Evolutionary conservation across 2,113 vertebrate genomes (phyloP).

Genomic region (Pogona vitticeps): DNA sequence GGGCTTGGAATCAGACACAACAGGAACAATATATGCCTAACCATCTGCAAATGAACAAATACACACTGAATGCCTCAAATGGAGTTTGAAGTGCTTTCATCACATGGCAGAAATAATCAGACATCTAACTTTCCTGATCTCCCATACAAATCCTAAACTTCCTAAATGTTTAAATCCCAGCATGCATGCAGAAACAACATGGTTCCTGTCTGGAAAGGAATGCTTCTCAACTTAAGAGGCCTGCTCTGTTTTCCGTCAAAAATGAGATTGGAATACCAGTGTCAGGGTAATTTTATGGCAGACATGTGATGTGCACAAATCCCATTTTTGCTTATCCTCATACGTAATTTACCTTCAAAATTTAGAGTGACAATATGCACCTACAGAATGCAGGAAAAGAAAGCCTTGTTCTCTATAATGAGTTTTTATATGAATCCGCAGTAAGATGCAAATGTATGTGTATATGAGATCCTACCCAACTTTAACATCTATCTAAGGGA

Average conservation of each 20-base stretch:
- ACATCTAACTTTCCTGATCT: neutral
- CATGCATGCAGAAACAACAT: neutral
- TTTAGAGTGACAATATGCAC: neutral
- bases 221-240: neutral
- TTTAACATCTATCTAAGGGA: no score
- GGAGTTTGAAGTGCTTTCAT: slow-evolving; percentile 20
- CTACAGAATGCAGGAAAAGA: neutral
- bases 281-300: neutral
- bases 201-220: slow-evolving; percentile 23
- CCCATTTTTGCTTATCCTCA: slow-evolving; percentile 13
- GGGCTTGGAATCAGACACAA: slow-evolving; percentile 8
- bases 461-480: neutral
- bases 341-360: neutral
- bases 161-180: neutral
- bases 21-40: slow-evolving; percentile 10
- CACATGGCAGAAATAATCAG: neutral
- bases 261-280: neutral
- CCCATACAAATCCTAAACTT: neutral
- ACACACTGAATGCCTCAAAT: neutral
- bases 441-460: neutral
- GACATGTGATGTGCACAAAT: neutral
- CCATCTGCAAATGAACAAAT: neutral
- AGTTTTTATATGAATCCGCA: neutral
- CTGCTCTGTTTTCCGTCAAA: slow-evolving; percentile 10
- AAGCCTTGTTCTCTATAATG: neutral